phyloP scores from a whole-genome alignment of 2,113 vertebrate genomes.

The Spea bombifrons region DNA sequence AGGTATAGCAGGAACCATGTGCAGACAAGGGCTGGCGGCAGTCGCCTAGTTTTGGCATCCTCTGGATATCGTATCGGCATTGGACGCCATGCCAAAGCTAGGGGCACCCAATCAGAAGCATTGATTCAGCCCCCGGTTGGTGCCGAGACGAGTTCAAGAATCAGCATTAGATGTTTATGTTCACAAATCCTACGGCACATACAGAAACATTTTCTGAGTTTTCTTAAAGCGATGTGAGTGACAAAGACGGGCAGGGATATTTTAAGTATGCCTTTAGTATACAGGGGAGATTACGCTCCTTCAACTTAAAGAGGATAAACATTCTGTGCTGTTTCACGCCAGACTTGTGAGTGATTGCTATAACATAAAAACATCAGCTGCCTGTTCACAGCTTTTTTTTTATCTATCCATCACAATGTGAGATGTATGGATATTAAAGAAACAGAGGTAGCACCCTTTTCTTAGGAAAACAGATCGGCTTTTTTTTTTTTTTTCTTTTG shows the following conservation, averaged over 20 bases:
- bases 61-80: no score
- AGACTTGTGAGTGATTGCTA: slow-evolving; percentile 34
- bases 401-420: slow-evolving; percentile 35
- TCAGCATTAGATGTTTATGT: neutral
- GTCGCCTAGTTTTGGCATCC: no score
- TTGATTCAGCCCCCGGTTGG: no score
- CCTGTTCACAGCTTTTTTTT: slow-evolving; percentile 12
- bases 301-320: slow-evolving; percentile 37
- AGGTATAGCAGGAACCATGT: no score
- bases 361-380: slow-evolving; percentile 35
- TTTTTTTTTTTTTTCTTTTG: neutral
- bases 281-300: slow-evolving; percentile 25
- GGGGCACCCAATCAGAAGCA: no score
- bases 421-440: slow-evolving; percentile 10
- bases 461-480: slow-evolving; percentile 32
- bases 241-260: neutral
- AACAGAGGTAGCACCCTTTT: slow-evolving; percentile 5
- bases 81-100: no score
- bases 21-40: no score
- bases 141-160: neutral
- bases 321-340: slow-evolving; percentile 26
- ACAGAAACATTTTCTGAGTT: neutral
- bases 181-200: neutral
- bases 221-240: neutral
- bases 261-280: slow-evolving; percentile 14